Base-by-base conservation (phyloP, 2,113 vertebrate genomes). In the Pogonocichla stellata region DNA sequence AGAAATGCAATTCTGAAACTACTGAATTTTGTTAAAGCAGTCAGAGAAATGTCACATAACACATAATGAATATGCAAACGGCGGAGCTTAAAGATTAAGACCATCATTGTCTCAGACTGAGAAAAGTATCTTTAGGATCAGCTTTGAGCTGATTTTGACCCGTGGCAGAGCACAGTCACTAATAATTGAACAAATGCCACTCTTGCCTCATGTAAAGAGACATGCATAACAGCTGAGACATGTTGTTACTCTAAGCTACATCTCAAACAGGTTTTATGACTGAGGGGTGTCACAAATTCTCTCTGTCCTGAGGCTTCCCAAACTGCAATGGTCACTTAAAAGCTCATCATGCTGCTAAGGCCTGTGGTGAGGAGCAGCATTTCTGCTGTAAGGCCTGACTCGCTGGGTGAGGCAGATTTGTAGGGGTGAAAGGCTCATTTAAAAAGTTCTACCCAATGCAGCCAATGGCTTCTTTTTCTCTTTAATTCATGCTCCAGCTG, bases 1-100 rank as follows among this genome's bases (percentile, higher is more conserved):
- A 80, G 58, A 96, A 92, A 90, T 83, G 67, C 69, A 86, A 36
- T 91, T 88, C 34, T 91, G 95, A 93, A 96, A 96, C 82, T 74
- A 45, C 8, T 88, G 42, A 36, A 58, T 93, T 92, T 66, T 92
- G 33, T 86, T 88, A 71, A 86, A 91, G 67, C 75, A 74, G 42
- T 88, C 94, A 93, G 71, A 77, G 5, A n/a, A 86, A 47, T 29
- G 23, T 51, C 64, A 71, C 43, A 11, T 33, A 74, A 43, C 47
- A 67, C 19, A 71, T 81, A 22, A 10, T 11, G 60, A 80, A 62
- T 70, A 65, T 54, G 12, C 33, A 82, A 58, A 10, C 11, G 26
- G 7, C 8, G 6, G 14, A 96, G 51, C 47, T 72, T 80, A 77
- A 73, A 74, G 23, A 53, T 48, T 38, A 85, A 81, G 28, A 69